Percentiles rank a stretch among this genome's conserved stretches.
phyloP scores from a whole-genome alignment of 2,113 vertebrate species.

The Prochilodus magdalenae region DNA sequence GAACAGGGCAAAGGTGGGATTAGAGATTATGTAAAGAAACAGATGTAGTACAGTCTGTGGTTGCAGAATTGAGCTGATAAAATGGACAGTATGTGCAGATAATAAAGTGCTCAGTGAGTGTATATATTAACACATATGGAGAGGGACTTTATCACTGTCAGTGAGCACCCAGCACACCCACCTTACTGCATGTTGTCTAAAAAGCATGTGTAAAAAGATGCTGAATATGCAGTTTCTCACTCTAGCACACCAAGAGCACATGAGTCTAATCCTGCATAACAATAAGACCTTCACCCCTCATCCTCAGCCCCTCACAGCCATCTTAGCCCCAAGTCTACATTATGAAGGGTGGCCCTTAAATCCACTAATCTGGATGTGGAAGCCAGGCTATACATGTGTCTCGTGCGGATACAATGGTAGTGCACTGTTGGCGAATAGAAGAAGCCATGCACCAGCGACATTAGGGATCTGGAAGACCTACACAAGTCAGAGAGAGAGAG shows the following conservation, averaged over 20 bases:
- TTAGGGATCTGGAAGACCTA: too few relatives aligned
- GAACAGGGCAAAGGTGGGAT: too few relatives aligned
- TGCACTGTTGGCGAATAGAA: too few relatives aligned
- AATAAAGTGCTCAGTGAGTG: too few relatives aligned
- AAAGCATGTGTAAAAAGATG: slow-evolving; percentile 1
- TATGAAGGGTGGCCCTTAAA: slow-evolving; percentile 3
- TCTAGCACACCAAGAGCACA: background rate
- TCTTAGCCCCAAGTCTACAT: slow-evolving; percentile 13
- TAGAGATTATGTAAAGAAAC: too few relatives aligned
- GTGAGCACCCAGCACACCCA: background rate
- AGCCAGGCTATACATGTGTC: too few relatives aligned
- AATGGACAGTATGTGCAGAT: too few relatives aligned
- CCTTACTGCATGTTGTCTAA: background rate
- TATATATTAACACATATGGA: background rate
- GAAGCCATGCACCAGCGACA: too few relatives aligned
- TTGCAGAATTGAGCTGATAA: too few relatives aligned
- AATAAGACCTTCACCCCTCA: slow-evolving; percentile 11
- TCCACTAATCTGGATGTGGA: slow-evolving; percentile 8
- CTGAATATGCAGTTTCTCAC: slow-evolving; percentile 28
- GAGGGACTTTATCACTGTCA: background rate
- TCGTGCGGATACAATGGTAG: too few relatives aligned
- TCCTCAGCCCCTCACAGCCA: background rate
- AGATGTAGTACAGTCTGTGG: too few relatives aligned
- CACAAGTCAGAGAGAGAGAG: too few relatives aligned
- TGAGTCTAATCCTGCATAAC: slow-evolving; percentile 4